Base-by-base conservation (phyloP, 1,140 invertebrate genomes). In the Drosophila pectinifera region DNA sequence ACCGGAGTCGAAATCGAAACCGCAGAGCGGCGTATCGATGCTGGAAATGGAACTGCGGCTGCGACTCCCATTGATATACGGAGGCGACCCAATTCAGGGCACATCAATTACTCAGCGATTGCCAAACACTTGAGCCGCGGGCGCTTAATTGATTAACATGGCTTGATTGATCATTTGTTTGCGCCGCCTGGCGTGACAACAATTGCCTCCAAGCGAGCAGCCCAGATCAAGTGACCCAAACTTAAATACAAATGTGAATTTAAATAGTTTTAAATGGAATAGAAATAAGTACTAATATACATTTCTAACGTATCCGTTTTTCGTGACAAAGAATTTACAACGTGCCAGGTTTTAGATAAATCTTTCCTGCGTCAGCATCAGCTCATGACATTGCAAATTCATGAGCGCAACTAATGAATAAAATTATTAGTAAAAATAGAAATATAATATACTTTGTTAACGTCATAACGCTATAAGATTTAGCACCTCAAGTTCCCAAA, bases 121-220 rank as follows among this genome's bases (percentile, higher is more conserved):
- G 83, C 84, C 79, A 88, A 86, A 88, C 83, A 86, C 83, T 86
- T 88, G 79, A 82, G 80, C 78, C 69, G 46, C 67, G 41, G 64
- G 59, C 63, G 61, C 75, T 78, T 78, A 78, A 78, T 78, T 78
- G 76, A 78, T 89, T 78, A 77, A 82, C 67, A 76, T 77, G 54
- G 67, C 75, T 89, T 89, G 84, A 89, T 89, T 89, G 84, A 89
- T 89, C 73, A 89, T 89, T 89, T 89, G 84, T 89, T 89, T 89
- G 80, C 54, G 56, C 41, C 68, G 61, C 43, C 72, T 61, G 76
- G 70, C 82, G 57, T 89, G 84, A 78, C 80, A 65, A 65, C 72
- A 88, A 88, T 89, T 88, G 79, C 56, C 76, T 64, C 64, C 73
- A 78, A 88, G 75, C 80, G 64, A 63, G 38, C 55, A 18, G 62